phyloP scores from a whole-genome alignment of 2,888 invertebrate genomes.

The Amblyjoppa fuscipennis region DNA sequence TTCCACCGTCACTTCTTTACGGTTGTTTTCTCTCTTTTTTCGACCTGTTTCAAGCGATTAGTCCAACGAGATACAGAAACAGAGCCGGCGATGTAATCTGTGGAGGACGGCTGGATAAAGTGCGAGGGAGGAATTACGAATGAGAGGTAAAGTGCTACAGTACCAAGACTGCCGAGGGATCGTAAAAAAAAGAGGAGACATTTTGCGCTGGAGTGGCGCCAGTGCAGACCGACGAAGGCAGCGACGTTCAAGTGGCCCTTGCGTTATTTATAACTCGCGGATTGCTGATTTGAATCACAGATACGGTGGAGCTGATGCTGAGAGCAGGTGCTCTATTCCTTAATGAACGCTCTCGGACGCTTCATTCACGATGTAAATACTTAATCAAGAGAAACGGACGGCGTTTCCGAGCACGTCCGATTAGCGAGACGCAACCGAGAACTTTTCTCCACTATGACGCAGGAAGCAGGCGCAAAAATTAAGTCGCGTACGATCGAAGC shows the following conservation, averaged over 20 bases:
- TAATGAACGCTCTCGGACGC: conserved; percentile 31
- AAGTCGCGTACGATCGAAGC: background rate
- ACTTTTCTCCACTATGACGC: too few relatives aligned
- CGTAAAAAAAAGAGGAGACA: conserved; percentile 11
- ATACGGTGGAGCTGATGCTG: conserved; percentile 40
- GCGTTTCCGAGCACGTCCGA: background rate
- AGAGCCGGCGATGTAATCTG: conserved; percentile 19
- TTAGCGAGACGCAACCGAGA: background rate
- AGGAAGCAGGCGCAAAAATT: background rate
- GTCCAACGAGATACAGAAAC: conserved; percentile 28
- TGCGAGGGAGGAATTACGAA: conserved; percentile 23
- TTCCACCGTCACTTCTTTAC: conserved; percentile 10
- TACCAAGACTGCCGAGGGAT: conserved; percentile 24
- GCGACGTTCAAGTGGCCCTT: conserved; percentile 44
- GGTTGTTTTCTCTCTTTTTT: conserved; percentile 11
- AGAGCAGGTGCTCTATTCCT: conserved; percentile 48
- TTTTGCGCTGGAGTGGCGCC: conserved; percentile 15
- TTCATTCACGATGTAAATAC: conserved; percentile 43
- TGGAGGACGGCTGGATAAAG: conserved; percentile 18
- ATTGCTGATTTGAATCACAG: conserved; percentile 67
- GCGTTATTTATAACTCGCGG: conserved; percentile 63
- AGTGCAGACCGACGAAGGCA: conserved; percentile 33
- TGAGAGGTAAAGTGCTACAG: conserved; percentile 38
- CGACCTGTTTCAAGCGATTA: conserved; percentile 43
- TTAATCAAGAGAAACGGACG: conserved; percentile 5